Evolutionary conservation across 2,888 invertebrate species (phyloP).

Genomic region (Scaptomyza flava): DNA sequence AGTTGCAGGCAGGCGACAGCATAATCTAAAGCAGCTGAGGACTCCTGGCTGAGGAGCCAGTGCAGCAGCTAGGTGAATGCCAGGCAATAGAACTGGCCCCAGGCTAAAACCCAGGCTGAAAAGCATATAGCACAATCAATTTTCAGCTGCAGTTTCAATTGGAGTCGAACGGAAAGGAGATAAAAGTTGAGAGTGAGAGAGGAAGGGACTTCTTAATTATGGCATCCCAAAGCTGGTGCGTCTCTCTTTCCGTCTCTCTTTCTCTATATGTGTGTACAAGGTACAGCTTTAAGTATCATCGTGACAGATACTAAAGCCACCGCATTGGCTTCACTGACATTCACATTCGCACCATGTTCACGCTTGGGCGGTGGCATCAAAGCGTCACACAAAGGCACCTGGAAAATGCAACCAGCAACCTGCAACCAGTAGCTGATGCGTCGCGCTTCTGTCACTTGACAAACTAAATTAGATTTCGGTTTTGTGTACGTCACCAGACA

Average conservation of each 20-base stretch:
- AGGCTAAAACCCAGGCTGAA: slow-evolving; percentile 17
- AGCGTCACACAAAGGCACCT: slow-evolving; percentile 41
- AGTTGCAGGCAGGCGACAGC: slow-evolving; percentile 56
- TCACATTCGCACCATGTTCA: slow-evolving; percentile 11
- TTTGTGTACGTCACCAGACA: slow-evolving; percentile 53
- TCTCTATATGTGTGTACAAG: slow-evolving; percentile 2
- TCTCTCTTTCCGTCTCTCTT: neutral
- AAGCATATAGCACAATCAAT: slow-evolving; percentile 19
- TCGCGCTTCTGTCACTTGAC: slow-evolving; percentile 48
- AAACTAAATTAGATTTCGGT: slow-evolving; percentile 76
- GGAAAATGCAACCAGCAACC: neutral
- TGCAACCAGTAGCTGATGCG: slow-evolving; percentile 12
- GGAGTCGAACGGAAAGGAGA: neutral
- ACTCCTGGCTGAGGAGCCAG: neutral
- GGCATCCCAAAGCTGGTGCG: slow-evolving; percentile 36
- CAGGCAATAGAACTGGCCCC: slow-evolving; percentile 34
- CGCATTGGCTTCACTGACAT: slow-evolving; percentile 12
- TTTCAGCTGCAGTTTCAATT: slow-evolving; percentile 15
- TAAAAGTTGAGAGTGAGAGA: slow-evolving; percentile 10
- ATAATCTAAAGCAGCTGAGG: slow-evolving; percentile 43
- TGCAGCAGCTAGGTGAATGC: slow-evolving; percentile 10
- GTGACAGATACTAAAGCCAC: slow-evolving; percentile 50
- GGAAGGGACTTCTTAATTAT: slow-evolving; percentile 65
- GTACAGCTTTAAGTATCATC: slow-evolving; percentile 54
- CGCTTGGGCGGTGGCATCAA: slow-evolving; percentile 12